Conservation (phyloP, 2,888 invertebrate genomes). For the Zootermopsis nevadensis region DNA sequence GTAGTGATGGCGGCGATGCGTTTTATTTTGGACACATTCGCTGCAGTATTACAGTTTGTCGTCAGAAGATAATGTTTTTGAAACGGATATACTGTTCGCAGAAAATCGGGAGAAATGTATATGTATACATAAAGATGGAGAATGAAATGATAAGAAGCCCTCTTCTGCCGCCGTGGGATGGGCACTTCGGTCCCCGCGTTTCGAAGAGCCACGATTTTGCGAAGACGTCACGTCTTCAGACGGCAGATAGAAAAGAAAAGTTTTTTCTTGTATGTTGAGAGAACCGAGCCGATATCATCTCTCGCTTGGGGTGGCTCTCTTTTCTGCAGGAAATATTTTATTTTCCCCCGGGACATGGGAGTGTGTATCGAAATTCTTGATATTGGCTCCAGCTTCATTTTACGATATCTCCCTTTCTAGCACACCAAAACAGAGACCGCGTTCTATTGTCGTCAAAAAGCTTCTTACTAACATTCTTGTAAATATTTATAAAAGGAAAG, state of each 20-base stretch:
- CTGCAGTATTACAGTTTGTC: too few relatives aligned
- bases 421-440: too few relatives aligned
- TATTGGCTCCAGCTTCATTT: slow-evolving; percentile 20
- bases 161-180: slow-evolving; percentile 16
- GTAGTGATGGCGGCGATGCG: too few relatives aligned
- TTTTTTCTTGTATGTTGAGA: slow-evolving; percentile 23
- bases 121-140: slow-evolving; percentile 30
- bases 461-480: too few relatives aligned
- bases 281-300: slow-evolving; percentile 29
- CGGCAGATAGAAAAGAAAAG: slow-evolving; percentile 16
- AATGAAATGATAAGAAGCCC: slow-evolving; percentile 47
- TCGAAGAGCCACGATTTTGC: slow-evolving; percentile 50
- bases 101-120: neutral
- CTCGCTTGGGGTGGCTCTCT: neutral
- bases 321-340: slow-evolving; percentile 40
- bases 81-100: neutral
- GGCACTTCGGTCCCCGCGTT: slow-evolving; percentile 27
- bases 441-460: too few relatives aligned
- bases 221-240: slow-evolving; percentile 51
- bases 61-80: neutral
- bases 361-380: slow-evolving; percentile 40
- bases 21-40: too few relatives aligned
- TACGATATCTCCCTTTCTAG: neutral
- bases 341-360: slow-evolving; percentile 35
- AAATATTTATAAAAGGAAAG: too few relatives aligned